Percentiles rank a stretch among this genome's conserved stretches.
These are phyloP conservation scores for Marasmarcha lunaedactyla DNA, from an alignment of 2,888 invertebrate species.

Conservation along the genomic window DNA sequence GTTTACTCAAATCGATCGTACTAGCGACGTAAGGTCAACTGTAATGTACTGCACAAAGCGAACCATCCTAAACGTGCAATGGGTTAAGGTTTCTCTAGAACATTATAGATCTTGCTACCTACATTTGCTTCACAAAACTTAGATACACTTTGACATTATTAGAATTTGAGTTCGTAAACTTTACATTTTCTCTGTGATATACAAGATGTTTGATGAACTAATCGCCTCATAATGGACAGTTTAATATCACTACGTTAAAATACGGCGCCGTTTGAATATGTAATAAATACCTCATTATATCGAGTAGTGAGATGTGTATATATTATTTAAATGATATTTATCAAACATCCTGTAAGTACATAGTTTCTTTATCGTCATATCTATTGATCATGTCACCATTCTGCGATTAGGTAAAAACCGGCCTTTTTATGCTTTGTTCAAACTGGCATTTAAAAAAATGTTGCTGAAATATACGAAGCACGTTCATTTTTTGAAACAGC, in stretches of 20 bases:
- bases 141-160: slow-evolving; percentile 35
- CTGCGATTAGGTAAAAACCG: slow-evolving; percentile 60
- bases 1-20: slow-evolving; percentile 56
- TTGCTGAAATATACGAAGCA: neutral
- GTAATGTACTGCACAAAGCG: slow-evolving; percentile 28
- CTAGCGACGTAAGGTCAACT: slow-evolving; percentile 38
- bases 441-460: slow-evolving; percentile 10
- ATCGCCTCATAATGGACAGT: slow-evolving; percentile 6
- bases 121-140: slow-evolving; percentile 47
- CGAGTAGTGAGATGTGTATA: no score
- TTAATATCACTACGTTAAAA: neutral
- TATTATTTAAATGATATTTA: slow-evolving; percentile 34
- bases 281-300: slow-evolving; percentile 33
- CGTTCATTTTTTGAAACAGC: neutral
- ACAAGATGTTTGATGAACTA: slow-evolving; percentile 54
- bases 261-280: neutral
- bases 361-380: slow-evolving; percentile 30
- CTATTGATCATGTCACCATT: slow-evolving; percentile 40
- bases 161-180: slow-evolving; percentile 32
- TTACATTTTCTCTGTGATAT: slow-evolving; percentile 11
- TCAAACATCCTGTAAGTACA: slow-evolving; percentile 56
- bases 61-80: slow-evolving; percentile 24
- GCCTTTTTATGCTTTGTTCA: slow-evolving; percentile 31
- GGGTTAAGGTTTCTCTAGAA: slow-evolving; percentile 46
- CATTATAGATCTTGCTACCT: slow-evolving; percentile 50